These are phyloP conservation scores for Centropus bengalensis DNA, from an alignment of 2,113 vertebrate species.

Conservation along the genomic window DNA sequence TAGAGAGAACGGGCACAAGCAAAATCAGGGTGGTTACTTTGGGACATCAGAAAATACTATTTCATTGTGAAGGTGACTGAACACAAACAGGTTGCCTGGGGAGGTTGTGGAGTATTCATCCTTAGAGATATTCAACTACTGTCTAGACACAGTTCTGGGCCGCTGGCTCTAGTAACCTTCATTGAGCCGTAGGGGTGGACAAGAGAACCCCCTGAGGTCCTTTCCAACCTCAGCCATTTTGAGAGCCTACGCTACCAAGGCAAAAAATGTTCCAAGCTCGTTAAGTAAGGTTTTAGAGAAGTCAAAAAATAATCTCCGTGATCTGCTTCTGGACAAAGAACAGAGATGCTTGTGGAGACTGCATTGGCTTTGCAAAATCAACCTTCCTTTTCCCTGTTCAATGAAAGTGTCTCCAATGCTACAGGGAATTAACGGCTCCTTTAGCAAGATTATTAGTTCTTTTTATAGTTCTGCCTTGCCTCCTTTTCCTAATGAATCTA, in stretches of 20 bases:
- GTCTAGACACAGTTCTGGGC: background rate
- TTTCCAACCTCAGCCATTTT: background rate
- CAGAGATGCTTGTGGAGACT: background rate
- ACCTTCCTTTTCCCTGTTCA: background rate
- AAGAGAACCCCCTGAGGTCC: background rate
- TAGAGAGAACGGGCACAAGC: background rate
- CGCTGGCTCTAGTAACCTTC: background rate
- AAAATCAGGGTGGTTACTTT: background rate
- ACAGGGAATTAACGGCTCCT: constrained; percentile 45
- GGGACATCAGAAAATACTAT: background rate
- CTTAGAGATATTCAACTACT: background rate
- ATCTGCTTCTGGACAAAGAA: background rate
- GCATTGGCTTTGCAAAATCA: background rate
- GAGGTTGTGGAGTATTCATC: background rate
- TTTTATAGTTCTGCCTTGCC: constrained; percentile 63
- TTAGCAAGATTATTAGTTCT: constrained; percentile 63
- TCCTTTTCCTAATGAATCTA: constrained; percentile 58
- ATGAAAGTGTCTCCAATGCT: background rate
- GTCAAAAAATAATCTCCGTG: background rate
- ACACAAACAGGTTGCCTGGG: background rate
- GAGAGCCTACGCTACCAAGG: background rate
- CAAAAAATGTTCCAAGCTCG: background rate
- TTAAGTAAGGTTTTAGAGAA: background rate
- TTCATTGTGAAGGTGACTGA: background rate
- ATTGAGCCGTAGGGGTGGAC: background rate